Evolutionary conservation across 2,797 vertebrate species (phyloP).

Genomic region (Synaphobranchus kaupii): DNA sequence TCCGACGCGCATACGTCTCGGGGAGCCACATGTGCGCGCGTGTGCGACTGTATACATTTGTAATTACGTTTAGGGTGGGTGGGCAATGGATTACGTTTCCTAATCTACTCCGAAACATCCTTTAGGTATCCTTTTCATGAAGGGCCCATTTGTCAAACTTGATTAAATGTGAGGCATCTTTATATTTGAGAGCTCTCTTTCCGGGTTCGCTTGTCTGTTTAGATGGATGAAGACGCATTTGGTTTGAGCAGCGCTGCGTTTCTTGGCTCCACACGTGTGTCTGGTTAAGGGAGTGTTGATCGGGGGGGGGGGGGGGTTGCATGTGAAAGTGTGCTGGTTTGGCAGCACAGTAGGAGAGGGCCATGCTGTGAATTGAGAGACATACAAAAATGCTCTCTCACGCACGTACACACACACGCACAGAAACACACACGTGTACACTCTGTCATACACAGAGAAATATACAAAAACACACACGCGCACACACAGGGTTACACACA

Average conservation of each 20-base stretch:
- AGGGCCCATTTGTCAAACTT: conserved; percentile 24
- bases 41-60: background rate
- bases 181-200: conserved; percentile 8
- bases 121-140: background rate
- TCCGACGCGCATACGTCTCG: background rate
- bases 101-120: conserved; percentile 23
- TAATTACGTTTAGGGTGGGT: background rate
- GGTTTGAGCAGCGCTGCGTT: background rate
- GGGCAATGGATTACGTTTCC: conserved; percentile 18
- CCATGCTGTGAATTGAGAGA: background rate
- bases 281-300: conserved; percentile 18
- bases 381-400: background rate
- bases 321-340: conserved; percentile 30
- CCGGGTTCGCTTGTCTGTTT: background rate
- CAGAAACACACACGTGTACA: conserved; percentile 14
- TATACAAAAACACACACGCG: background rate
- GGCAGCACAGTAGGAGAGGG: conserved; percentile 9
- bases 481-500: background rate
- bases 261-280: conserved; percentile 25
- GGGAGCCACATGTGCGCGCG: background rate
- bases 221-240: conserved; percentile 20
- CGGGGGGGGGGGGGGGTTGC: background rate
- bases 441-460: background rate
- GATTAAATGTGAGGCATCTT: conserved; percentile 19
- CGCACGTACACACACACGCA: background rate